Evolutionary conservation across 2,888 invertebrate genomes (phyloP), one percentile per base, ranked within the genome.

Genomic region (Ophion costatus): DNA sequence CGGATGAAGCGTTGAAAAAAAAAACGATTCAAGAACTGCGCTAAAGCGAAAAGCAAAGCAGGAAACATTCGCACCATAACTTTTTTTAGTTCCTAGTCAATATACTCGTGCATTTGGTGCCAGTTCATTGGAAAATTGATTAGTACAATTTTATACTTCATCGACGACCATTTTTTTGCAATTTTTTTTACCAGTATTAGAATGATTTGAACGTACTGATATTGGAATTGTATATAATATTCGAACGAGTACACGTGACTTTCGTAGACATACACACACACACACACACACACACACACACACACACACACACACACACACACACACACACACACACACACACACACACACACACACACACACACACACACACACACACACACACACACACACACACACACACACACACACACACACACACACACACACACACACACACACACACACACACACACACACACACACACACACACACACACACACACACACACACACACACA

Each of bases 201-300:
- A 67, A 76, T 82, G 38, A 76, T 82, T 85, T 66, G 59, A 80
- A 82, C 24, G 22, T 76, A 69, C 67, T 63, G 70, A 64, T 63
- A 76, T 80, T 83, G 69, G 70, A 80, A 80, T 85, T 85, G 82
- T 85, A 85, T 63, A 85, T 85, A 85, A 82, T 61, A 67, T 80
- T 79, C 70, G 82, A 82, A 63, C 74, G 66, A 59, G 63, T 82
- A 76, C 66, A 77, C 56, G 80, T 73, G 67, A 82, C 82, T 82
- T 84, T 66, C 45, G 14, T 57, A 76, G 51, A 56, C 10, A 45
- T 5, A 45, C 33, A 63, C 74, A 17, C 17, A 24, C 33, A 63
- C 17, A n/a, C 22, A 38, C 57, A 63, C 57, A 76, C 59, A 67
- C 73, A 20, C 61, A n/a, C 38, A 24, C 57, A 76, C 59, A 67